Percentiles rank a stretch among this genome's conserved stretches.
phyloP scores from a whole-genome alignment of 1,140 invertebrate genomes.

The Aplysia californica region DNA sequence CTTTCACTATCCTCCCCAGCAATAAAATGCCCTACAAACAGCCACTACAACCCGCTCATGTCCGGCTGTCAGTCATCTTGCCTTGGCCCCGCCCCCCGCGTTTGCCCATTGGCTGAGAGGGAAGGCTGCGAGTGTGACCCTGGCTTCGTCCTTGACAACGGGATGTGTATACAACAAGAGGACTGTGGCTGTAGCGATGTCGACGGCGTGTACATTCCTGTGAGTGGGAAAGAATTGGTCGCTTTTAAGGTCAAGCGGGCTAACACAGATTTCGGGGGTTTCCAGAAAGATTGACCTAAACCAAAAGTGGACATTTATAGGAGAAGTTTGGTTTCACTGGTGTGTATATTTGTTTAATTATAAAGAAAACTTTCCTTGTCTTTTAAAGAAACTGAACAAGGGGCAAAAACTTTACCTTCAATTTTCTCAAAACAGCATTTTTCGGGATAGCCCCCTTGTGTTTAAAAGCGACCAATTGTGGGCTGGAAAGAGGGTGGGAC shows the following conservation, averaged over 20 bases:
- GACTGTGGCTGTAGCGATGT: slow-evolving; percentile 34
- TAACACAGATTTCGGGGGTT: not conserved
- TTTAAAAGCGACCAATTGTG: too few relatives aligned
- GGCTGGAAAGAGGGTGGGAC: too few relatives aligned
- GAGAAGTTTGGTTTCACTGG: too few relatives aligned
- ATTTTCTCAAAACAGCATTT: too few relatives aligned
- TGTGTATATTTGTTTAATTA: too few relatives aligned
- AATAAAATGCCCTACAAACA: not conserved
- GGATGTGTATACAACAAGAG: slow-evolving; percentile 28
- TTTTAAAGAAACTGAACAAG: too few relatives aligned
- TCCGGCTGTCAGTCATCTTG: slow-evolving; percentile 26
- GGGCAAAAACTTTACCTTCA: too few relatives aligned
- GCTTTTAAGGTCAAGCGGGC: too few relatives aligned
- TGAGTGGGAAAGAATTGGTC: not conserved
- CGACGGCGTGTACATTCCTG: slow-evolving; percentile 33
- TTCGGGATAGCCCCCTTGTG: too few relatives aligned
- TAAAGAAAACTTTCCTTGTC: too few relatives aligned
- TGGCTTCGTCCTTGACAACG: slow-evolving; percentile 35
- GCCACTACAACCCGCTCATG: slow-evolving; percentile 8
- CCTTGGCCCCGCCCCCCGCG: not conserved
- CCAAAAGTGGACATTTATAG: too few relatives aligned
- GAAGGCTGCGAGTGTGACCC: slow-evolving; percentile 44
- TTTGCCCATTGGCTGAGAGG: slow-evolving; percentile 17
- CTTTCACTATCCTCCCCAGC: not conserved
- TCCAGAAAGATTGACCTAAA: too few relatives aligned